Conservation (phyloP, 2,113 vertebrate genomes). For the Ornithorhynchus anatinus region DNA sequence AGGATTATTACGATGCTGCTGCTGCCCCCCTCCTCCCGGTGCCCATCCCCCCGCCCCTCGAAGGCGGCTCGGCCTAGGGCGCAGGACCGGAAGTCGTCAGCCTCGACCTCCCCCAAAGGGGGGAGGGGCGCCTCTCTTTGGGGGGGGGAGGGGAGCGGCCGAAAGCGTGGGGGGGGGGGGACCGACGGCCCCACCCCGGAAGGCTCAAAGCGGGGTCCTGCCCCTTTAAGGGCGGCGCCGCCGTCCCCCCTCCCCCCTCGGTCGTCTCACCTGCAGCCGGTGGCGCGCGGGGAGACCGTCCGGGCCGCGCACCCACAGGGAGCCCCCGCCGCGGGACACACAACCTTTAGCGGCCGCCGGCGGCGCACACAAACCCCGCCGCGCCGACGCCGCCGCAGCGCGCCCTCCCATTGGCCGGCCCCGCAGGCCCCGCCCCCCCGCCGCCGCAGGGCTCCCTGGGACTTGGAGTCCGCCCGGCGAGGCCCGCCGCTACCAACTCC, state of each 20-base stretch:
- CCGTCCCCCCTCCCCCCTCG: slow-evolving; percentile 9
- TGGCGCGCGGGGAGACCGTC: background rate
- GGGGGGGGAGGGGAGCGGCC: background rate
- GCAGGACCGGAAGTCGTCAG: background rate
- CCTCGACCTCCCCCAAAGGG: background rate
- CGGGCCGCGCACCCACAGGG: slow-evolving; percentile 1
- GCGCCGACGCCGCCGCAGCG: slow-evolving; percentile 10
- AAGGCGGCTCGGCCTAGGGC: too few species aligned
- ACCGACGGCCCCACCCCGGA: background rate
- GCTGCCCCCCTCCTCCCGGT: too few species aligned
- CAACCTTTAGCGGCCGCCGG: slow-evolving; percentile 50
- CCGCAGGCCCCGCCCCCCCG: background rate
- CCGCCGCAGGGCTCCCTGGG: background rate
- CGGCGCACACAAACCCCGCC: slow-evolving; percentile 55
- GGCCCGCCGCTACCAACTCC: too few species aligned
- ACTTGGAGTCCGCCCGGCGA: background rate
- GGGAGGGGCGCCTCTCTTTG: background rate
- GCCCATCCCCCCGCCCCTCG: too few species aligned
- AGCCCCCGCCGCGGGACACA: slow-evolving; percentile 55
- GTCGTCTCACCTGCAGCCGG: slow-evolving; percentile 39
- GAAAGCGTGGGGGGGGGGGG: background rate
- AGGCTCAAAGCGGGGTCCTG: background rate
- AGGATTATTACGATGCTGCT: too few species aligned
- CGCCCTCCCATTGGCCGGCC: background rate
- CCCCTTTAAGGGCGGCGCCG: background rate